A percentile compares a stretch with the other conserved stretches of the same genome.
Conservation (phyloP, 2,113 vertebrate genomes). For the Ptilonorhynchus violaceus region DNA sequence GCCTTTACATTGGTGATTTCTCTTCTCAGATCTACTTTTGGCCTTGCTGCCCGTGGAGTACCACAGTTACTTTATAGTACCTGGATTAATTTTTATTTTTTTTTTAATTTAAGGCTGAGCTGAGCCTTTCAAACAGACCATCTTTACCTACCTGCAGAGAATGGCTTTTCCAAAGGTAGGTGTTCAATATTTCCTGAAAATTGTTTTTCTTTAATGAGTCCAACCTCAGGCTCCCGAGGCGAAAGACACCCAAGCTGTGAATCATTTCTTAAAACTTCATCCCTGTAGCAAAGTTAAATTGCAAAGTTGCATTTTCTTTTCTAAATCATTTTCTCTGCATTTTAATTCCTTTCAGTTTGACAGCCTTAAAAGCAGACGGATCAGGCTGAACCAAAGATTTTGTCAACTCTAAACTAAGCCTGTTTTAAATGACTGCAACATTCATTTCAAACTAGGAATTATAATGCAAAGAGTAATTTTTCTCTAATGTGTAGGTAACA, state of each 20-base stretch:
- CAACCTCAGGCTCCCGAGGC: neutral
- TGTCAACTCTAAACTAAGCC: neutral
- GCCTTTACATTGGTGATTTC: neutral
- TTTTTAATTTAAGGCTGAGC: neutral
- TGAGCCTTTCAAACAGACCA: neutral
- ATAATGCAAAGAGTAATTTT: neutral
- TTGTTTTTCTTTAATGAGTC: neutral
- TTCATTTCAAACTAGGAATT: neutral
- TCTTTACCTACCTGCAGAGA: neutral
- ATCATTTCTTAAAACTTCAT: neutral
- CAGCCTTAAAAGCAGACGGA: neutral
- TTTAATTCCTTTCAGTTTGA: slow-evolving; percentile 4
- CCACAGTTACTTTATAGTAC: neutral
- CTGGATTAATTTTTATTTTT: neutral
- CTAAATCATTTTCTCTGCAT: neutral
- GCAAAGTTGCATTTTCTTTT: neutral
- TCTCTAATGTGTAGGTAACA: neutral
- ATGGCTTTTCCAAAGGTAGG: neutral
- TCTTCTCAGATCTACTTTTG: neutral
- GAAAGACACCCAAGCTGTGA: neutral
- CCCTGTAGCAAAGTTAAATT: slow-evolving; percentile 14
- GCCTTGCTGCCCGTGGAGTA: neutral
- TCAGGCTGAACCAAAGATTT: neutral
- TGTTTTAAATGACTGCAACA: neutral
- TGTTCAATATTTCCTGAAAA: neutral